Evolutionary conservation across 92 coral and sea anemone species (phyloP), one percentile per base, ranked within the genome.

Genomic region (Zoanthus gigantus): DNA sequence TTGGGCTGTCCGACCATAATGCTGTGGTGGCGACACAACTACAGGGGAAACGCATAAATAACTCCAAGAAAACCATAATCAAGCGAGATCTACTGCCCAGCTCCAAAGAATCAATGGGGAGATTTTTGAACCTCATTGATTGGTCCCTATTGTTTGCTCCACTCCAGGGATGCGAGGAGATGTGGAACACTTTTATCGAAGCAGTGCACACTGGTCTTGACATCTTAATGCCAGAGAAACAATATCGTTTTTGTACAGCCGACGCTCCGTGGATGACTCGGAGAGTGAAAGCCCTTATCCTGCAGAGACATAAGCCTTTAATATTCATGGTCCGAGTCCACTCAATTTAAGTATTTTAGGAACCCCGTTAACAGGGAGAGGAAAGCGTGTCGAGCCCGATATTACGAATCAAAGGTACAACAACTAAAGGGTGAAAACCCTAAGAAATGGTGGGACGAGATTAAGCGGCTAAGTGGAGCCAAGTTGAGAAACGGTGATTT

Each of bases 341-440:
- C 28, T 42, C 69, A 79, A 15, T 88, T 88, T 52, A 87, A 79
- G 76, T 79, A 46, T 44, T 50, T 71, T 76, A 44, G 89, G 34
- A 83, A 89, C 23, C 37, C 54, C 0, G 89, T 89, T 29, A 83
- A 83, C 57, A 71, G 84, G 42, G 89, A 89, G 81, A 74, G 89
- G 71, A 89, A 89, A 83, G 89, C 28, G 1, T 89, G 89, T 56
- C 65, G 65, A 61, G 82, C 88, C 7, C 23, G 50, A 23, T 82
- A 53, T 57, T 89, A 89, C 52, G 78, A 89, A 74, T 83, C 84
- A 44, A 72, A 83, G 45, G 76, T 73, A 10, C 89, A 84, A 83
- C 92, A 89, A 23, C 75, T 89, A 12, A 61, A 61, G n/a, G 23
- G 23, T 23, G 23, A 23, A 23, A 23, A 23, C 23, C 23, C 23